These are phyloP conservation scores for Hydropotes inermis DNA, from an alignment of 2,113 vertebrate genomes.

Conservation along the genomic window DNA sequence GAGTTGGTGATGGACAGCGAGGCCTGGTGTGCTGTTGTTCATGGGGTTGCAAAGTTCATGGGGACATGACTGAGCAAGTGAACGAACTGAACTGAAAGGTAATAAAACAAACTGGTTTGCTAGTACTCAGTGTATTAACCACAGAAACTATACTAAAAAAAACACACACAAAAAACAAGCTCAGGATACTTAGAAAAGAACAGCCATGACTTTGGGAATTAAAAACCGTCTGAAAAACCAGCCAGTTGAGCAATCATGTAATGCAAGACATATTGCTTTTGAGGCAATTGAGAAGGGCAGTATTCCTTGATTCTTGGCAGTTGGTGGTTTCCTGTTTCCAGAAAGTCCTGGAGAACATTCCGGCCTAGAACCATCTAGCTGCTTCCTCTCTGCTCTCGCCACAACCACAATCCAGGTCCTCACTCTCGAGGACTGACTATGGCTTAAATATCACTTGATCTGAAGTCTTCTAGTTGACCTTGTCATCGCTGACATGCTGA, in stretches of 20 bases:
- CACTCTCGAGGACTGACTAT: background rate
- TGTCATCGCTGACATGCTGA: background rate
- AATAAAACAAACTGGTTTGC: background rate
- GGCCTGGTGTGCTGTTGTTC: background rate
- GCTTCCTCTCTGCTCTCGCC: background rate
- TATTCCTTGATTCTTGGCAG: background rate
- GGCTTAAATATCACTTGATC: background rate
- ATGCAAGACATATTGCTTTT: background rate
- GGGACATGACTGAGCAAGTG: background rate
- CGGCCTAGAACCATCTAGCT: background rate
- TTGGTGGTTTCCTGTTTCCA: background rate
- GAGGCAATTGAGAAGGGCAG: background rate
- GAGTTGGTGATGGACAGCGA: background rate
- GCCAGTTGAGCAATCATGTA: background rate
- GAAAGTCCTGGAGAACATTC: background rate
- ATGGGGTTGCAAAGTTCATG: background rate
- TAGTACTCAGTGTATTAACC: background rate
- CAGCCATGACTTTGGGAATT: background rate
- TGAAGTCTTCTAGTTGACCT: background rate
- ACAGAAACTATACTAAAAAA: background rate
- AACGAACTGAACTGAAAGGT: background rate
- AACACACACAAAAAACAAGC: background rate
- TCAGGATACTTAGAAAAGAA: background rate
- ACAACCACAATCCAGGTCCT: background rate
- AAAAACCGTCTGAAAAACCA: background rate